Percentiles rank a stretch among this genome's conserved stretches.
These are phyloP conservation scores for Porites australiensis DNA, from an alignment of 64 coral and sea anemone species.

Conservation along the genomic window DNA sequence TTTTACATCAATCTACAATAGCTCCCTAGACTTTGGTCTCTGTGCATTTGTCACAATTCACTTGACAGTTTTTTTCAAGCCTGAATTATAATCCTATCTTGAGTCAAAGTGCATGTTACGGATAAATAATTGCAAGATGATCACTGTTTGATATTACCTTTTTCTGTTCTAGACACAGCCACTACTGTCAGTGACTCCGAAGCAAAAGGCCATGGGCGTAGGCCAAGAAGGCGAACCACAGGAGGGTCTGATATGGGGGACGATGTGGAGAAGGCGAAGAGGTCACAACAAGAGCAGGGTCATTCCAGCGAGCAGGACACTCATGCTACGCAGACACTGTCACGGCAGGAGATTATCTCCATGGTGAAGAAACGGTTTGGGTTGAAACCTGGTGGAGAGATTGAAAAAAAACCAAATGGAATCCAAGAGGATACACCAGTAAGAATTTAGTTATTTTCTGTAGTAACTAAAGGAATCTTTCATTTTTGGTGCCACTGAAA, in stretches of 20 bases:
- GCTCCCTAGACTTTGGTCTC: neutral
- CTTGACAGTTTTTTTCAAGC: neutral
- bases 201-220: slow-evolving; percentile 67
- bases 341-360: slow-evolving; percentile 86
- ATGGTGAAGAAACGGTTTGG: slow-evolving; percentile 98
- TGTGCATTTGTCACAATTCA: neutral
- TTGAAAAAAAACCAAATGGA: slow-evolving; percentile 55
- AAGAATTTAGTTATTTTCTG: neutral
- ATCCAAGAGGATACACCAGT: slow-evolving; percentile 58
- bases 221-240: slow-evolving; percentile 83
- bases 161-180: slow-evolving; percentile 74
- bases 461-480: neutral
- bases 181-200: slow-evolving; percentile 92
- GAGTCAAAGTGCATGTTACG: neutral
- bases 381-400: slow-evolving; percentile 64
- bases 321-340: slow-evolving; percentile 65
- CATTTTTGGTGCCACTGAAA: too few relatives aligned
- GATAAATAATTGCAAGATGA: neutral
- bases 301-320: slow-evolving; percentile 82
- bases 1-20: neutral
- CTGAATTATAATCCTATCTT: neutral
- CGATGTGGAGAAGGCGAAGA: slow-evolving; percentile 78
- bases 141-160: neutral
- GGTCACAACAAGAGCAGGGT: slow-evolving; percentile 55
- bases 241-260: slow-evolving; percentile 75